Evolutionary conservation across 2,113 vertebrate species (phyloP), one percentile per base, ranked within the genome.

Genomic region (Takifugu bimaculatus): DNA sequence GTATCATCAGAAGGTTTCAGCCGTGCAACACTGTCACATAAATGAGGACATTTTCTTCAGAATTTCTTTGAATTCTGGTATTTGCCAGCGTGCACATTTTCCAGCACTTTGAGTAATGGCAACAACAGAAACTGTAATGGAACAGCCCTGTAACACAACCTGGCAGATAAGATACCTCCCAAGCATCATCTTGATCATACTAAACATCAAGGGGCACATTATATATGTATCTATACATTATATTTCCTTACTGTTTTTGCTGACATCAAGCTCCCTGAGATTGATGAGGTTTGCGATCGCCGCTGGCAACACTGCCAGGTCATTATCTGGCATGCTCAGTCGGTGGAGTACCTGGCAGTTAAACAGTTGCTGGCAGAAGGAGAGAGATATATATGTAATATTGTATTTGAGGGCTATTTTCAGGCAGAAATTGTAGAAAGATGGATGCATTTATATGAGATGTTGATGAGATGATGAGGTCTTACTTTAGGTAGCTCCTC

Each of bases 261-360:
- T 99, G 94, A 99, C 92, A 85, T 99, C 96, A 72, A 98, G 93
- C 93, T 99, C 97, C 92, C 93, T 94, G 93, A 98, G 96, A 90
- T 97, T 98, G 90, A 96, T 91, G 88, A 99, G 97, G 92, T 98
- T 98, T 82, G 97, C 94, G 83, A 99, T 95, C 58, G 93, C 94
- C 73, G 95, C 90, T 65, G 96, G 97, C 91, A 98, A 91, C 63
- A 92, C 87, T 45, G 94, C 92, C 73, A 99, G 91, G 91, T 98
- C 96, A 87, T 99, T 99, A 90, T 99, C 97, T 77, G 97, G 95
- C 91, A 99, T 92, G 92, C 97, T 99, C 91, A 99, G 89, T 74
- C 95, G 94, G 81, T 95, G 90, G 76, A 99, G 92, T 80, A 93
- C 91, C 89, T 97, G 96, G 92, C 96, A 98, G 91, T 96, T 99